These are phyloP conservation scores for Cygnus buccinator DNA, from an alignment of 2,113 vertebrate species.

Conservation along the genomic window DNA sequence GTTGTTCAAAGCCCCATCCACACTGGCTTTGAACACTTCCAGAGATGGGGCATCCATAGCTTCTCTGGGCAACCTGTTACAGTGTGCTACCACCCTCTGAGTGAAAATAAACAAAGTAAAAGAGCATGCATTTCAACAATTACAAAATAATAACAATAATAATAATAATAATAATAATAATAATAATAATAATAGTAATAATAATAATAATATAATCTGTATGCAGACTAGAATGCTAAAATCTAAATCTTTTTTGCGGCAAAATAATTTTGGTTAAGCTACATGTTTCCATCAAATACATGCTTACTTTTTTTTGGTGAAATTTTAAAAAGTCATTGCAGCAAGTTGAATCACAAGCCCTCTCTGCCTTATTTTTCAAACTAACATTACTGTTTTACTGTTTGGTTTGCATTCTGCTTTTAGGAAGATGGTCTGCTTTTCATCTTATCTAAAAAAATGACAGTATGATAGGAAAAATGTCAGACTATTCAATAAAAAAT, in stretches of 20 bases:
- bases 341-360: not conserved
- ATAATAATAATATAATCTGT: not conserved
- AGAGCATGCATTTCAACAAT: not conserved
- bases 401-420: slow-evolving; percentile 14
- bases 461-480: slow-evolving; percentile 11
- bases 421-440: not conserved
- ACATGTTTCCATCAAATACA: not conserved
- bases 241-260: not conserved
- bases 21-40: too few relatives aligned
- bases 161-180: not conserved
- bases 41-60: too few relatives aligned
- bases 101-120: too few relatives aligned
- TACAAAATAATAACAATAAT: not conserved
- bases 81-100: too few relatives aligned
- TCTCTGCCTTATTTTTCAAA: slow-evolving; percentile 33
- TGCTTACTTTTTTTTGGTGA: not conserved
- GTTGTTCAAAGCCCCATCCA: too few relatives aligned
- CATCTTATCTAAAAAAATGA: slow-evolving; percentile 8
- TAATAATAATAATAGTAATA: not conserved
- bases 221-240: not conserved
- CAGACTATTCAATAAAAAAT: slow-evolving; percentile 28
- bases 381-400: not conserved
- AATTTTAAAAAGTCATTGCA: not conserved
- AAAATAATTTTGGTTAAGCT: not conserved
- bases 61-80: too few relatives aligned